Conservation (phyloP, 2,113 vertebrate genomes). For the Percina caprodes region DNA sequence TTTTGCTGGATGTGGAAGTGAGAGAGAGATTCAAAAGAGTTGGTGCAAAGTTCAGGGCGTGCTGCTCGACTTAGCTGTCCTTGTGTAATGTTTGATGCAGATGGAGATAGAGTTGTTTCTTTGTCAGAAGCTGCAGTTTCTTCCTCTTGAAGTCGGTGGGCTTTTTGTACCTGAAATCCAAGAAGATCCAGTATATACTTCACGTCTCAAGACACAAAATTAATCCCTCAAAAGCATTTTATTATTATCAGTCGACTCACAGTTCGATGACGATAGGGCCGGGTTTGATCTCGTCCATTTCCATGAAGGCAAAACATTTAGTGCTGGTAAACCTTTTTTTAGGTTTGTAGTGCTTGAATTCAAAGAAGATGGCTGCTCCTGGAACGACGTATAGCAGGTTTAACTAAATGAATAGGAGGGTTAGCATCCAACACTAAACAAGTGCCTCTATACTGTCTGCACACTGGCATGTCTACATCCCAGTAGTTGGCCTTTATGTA, state of each 20-base stretch:
- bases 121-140: slow-evolving; percentile 97
- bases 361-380: slow-evolving; percentile 99
- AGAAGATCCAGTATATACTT: background rate
- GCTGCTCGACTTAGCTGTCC: slow-evolving; percentile 84
- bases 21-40: background rate
- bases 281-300: slow-evolving; percentile 98
- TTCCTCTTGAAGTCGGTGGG: slow-evolving; percentile 99
- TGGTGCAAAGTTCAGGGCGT: slow-evolving; percentile 16
- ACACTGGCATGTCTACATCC: background rate
- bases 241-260: slow-evolving; percentile 84
- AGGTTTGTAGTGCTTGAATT: slow-evolving; percentile 99
- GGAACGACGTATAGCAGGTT: background rate
- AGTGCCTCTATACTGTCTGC: background rate
- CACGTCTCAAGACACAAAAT: background rate
- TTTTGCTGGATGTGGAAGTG: slow-evolving; percentile 54
- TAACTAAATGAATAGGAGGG: background rate
- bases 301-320: slow-evolving; percentile 99
- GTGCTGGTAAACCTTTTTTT: slow-evolving; percentile 99
- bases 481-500: too few relatives aligned
- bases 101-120: slow-evolving; percentile 99
- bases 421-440: background rate
- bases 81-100: slow-evolving; percentile 97
- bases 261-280: slow-evolving; percentile 96
- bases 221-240: background rate
- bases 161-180: slow-evolving; percentile 94